phyloP scores from a whole-genome alignment of 2,113 vertebrate genomes.

The Ptychochromis oligacanthus region DNA sequence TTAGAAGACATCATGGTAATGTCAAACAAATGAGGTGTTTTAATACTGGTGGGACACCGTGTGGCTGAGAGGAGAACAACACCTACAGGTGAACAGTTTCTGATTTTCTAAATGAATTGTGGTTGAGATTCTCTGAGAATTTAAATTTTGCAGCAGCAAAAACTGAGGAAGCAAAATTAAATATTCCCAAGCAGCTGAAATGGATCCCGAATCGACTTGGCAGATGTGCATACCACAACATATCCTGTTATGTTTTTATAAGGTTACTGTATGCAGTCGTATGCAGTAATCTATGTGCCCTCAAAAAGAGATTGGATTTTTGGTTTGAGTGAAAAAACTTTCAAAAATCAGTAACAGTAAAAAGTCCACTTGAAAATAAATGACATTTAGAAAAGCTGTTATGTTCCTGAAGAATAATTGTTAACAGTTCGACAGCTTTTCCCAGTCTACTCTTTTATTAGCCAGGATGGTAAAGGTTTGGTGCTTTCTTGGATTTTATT shows the following conservation, averaged over 20 bases:
- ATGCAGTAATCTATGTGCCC: background rate
- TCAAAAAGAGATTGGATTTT: background rate
- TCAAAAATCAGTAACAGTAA: no score
- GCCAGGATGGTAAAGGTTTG: background rate
- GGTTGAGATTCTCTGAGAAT: background rate
- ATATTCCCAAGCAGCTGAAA: background rate
- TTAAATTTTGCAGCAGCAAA: background rate
- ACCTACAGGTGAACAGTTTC: background rate
- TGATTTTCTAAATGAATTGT: background rate
- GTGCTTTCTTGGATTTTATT: background rate
- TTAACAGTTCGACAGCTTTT: background rate
- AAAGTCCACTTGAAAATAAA: no score
- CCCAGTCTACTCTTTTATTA: background rate
- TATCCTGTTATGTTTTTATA: background rate
- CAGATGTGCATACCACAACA: background rate
- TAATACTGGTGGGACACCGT: slow-evolving; percentile 61
- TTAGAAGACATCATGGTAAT: background rate
- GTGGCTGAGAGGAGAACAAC: slow-evolving; percentile 57
- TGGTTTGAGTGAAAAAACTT: background rate
- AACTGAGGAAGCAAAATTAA: background rate
- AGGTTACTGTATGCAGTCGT: background rate
- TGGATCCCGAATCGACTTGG: background rate
- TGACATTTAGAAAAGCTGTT: background rate
- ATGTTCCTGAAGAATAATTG: background rate
- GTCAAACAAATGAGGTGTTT: background rate